These are phyloP conservation scores for Pungitius pungitius DNA, from an alignment of 2,113 vertebrate species.

Conservation along the genomic window DNA sequence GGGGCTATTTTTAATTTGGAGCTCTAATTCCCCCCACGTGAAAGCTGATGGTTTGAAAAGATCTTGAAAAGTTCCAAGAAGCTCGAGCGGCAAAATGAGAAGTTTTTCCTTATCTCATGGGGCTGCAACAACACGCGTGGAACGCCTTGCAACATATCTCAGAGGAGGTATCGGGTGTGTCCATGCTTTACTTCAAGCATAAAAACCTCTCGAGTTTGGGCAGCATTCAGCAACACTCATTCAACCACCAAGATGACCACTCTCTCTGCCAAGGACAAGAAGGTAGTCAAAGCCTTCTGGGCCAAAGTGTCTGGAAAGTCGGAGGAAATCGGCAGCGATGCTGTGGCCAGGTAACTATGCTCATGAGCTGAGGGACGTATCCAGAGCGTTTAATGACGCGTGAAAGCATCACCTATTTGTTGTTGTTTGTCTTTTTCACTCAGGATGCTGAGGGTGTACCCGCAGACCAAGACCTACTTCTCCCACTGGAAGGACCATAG, in stretches of 20 bases:
- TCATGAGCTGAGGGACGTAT: background rate
- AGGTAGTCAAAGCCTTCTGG: slow-evolving; percentile 76
- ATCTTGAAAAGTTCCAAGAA: background rate
- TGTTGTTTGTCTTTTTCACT: no score
- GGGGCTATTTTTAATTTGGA: background rate
- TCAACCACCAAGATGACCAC: slow-evolving; percentile 79
- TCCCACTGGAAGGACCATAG: slow-evolving; percentile 82
- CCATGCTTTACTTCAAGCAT: slow-evolving; percentile 3
- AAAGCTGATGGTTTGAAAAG: background rate
- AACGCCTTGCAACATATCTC: slow-evolving; percentile 26
- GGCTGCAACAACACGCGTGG: background rate
- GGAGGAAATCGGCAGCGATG: slow-evolving; percentile 64
- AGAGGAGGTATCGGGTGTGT: slow-evolving; percentile 34
- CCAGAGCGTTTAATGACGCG: no score
- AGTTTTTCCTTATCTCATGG: background rate
- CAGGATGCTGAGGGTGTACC: slow-evolving; percentile 81
- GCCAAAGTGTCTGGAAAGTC: slow-evolving; percentile 54
- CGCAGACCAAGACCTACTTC: slow-evolving; percentile 91
- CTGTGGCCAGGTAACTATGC: slow-evolving; percentile 81
- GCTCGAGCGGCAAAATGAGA: no score
- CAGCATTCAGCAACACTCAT: background rate
- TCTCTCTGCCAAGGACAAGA: slow-evolving; percentile 77
- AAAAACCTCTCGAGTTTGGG: background rate
- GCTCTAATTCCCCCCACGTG: background rate
- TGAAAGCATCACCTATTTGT: background rate